These are phyloP conservation scores for Drosophila paracracens DNA, from an alignment of 2,888 invertebrate species.

Conservation along the genomic window DNA sequence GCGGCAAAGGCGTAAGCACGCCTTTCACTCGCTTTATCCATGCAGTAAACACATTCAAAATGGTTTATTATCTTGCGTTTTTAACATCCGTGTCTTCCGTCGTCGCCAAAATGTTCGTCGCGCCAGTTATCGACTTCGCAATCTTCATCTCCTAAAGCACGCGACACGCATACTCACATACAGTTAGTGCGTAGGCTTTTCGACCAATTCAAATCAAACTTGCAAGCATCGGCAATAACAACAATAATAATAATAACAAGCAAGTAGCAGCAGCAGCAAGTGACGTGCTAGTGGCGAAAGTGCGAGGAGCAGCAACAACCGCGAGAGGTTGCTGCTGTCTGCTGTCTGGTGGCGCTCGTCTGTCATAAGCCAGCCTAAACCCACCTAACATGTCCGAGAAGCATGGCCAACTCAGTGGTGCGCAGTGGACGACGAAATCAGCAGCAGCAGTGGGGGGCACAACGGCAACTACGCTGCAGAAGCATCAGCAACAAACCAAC, in stretches of 20 bases:
- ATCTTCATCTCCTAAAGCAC: conserved; percentile 79
- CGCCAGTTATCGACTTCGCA: conserved; percentile 78
- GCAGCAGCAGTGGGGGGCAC: conserved; percentile 49
- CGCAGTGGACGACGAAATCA: conserved; percentile 83
- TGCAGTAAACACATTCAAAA: conserved; percentile 57
- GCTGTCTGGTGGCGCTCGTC: conserved; percentile 20
- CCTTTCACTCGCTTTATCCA: conserved; percentile 24
- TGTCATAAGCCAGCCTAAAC: conserved; percentile 28
- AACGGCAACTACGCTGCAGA: conserved; percentile 51
- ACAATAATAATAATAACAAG: conserved; percentile 34
- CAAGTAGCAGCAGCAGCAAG: conserved; percentile 27
- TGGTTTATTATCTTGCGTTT: conserved; percentile 78
- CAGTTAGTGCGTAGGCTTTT: conserved; percentile 50
- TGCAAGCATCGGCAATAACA: conserved; percentile 24
- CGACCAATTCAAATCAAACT: conserved; percentile 34
- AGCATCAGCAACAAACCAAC: conserved; percentile 38
- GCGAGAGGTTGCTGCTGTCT: conserved; percentile 32
- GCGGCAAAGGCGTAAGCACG: conserved; percentile 17
- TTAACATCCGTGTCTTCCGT: conserved; percentile 73
- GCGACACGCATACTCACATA: conserved; percentile 35
- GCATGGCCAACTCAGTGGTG: conserved; percentile 82
- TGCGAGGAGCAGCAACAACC: conserved; percentile 34
- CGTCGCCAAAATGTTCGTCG: conserved; percentile 74
- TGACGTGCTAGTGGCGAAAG: conserved; percentile 33
- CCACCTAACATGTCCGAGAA: conserved; percentile 83